Base-by-base conservation (phyloP, 2,888 invertebrate genomes). In the Pristionchus entomophagus region DNA sequence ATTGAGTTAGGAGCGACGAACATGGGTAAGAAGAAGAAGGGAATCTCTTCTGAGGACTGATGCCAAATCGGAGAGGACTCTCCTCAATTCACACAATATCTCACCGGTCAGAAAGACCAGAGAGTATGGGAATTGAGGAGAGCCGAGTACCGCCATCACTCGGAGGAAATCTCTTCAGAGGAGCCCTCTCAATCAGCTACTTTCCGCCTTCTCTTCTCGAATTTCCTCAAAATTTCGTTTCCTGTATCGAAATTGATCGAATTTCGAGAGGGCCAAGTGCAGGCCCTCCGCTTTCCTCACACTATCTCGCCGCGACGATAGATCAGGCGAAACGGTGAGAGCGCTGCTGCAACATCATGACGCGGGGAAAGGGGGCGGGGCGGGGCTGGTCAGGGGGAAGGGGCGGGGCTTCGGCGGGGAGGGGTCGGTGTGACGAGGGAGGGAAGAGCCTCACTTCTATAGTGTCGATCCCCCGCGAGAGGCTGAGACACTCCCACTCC, bases 391-490 rank as follows among this genome's bases (percentile, higher is more conserved):
- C 62, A 45, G 45, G 73, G 45, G 32, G 35, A n/a, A n/a, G 73
- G 73, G 73, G 73, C 73, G 73, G 73, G 17, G 73, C 45, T 12
- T 38, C 1, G n/a, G 4, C 8, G 41, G n/a, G 41, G 41, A 14
- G 19, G 41, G 73, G n/a, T 45, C 8, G 73, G n/a, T n/a, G 41
- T 10, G 65, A 14, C 12, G 26, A 26, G 5, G 73, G 26, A 26
- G 73, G 26, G 73, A 73, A 73, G 73, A n/a, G n/a, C n/a, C n/a
- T 73, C 73, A 73, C 73, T 73, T 73, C n/a, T 73, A 73, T 73
- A 73, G 73, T 73, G 73, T 73, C 73, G 8, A 22, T 22, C 41
- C 32, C 22, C n/a, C 41, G 41, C 73, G 5, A 41, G 73, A n/a
- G n/a, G n/a, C n/a, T n/a, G 73, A 73, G 73, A 41, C 73, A 38